Evolutionary conservation across 2,888 invertebrate genomes (phyloP), one percentile per base, ranked within the genome.

Genomic region (Xylota segnis): DNA sequence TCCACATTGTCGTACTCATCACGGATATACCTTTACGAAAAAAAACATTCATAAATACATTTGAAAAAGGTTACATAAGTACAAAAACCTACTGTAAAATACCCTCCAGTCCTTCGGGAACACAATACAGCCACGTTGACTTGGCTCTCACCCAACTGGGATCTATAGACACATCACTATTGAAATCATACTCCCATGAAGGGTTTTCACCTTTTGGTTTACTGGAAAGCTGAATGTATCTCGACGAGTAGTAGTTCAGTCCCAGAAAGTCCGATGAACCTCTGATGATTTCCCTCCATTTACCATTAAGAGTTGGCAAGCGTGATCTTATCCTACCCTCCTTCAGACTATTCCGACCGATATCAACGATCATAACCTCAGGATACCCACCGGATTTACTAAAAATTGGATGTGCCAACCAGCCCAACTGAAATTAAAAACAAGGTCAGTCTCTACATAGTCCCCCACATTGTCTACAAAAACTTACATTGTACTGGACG

Each of bases 1-100:
- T 92, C 92, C 0, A 94, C 93, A 87, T 94, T 92, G 37, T 93
- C 92, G 89, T 94, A 95, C 32, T 92, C 92, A 0, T 93, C 90
- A 86, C 93, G 94, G 16, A 95, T 93, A 93, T 94, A 94, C 34
- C 90, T 90, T 52, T 12, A 18, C 14, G 16, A 47, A 32, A 12
- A 4, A 37, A 93, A 3, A 16, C n/a, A 43, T 14, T 6, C 0
- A 5, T 14, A 14, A 6, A 0, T 47, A 40, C 59, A n/a, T 3
- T 47, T 10, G 0, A 37, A 29, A n/a, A n/a, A n/a, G n/a, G n/a
- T n/a, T n/a, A n/a, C n/a, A n/a, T n/a, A n/a, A n/a, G n/a, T n/a
- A n/a, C n/a, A 23, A 23, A 23, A 23, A 12, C 59, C 5, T 16
- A 83, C 72, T 77, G 72, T 12, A 76, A 52, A 52, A 54, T 43